These are phyloP conservation scores for Podarcis cretensis DNA, from an alignment of 2,113 vertebrate species.

Conservation along the genomic window DNA sequence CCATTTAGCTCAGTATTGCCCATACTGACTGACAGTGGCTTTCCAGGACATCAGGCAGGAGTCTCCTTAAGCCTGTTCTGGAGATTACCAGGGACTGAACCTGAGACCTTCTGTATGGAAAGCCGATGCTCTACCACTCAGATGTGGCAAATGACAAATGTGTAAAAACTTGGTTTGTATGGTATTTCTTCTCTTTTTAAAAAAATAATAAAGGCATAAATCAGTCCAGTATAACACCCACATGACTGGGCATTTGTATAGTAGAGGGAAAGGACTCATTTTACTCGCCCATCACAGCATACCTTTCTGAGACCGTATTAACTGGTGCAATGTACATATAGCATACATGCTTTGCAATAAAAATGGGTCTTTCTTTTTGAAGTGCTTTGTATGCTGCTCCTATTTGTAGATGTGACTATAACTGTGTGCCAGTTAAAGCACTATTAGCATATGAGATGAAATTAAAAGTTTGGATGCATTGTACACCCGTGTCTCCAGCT, in stretches of 20 bases:
- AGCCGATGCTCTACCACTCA: no score
- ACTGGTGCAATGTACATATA: background rate
- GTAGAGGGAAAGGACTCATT: background rate
- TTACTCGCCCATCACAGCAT: background rate
- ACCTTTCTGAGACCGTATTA: background rate
- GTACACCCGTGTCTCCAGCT: background rate
- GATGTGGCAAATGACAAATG: background rate
- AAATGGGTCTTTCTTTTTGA: background rate
- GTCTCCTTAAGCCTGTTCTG: no score
- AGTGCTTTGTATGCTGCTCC: background rate
- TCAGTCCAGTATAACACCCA: background rate
- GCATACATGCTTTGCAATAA: background rate
- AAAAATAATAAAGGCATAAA: background rate
- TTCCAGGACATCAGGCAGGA: no score
- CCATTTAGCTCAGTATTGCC: no score
- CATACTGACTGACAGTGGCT: no score
- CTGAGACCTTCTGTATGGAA: no score
- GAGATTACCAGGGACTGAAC: no score
- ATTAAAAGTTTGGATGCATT: background rate
- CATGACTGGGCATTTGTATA: background rate
- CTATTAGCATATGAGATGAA: background rate
- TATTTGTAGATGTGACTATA: background rate
- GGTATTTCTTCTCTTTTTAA: background rate
- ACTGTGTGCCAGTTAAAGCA: background rate
- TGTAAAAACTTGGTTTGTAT: background rate